Conservation (phyloP, 1,140 invertebrate species). For the Eciton burchellii region DNA sequence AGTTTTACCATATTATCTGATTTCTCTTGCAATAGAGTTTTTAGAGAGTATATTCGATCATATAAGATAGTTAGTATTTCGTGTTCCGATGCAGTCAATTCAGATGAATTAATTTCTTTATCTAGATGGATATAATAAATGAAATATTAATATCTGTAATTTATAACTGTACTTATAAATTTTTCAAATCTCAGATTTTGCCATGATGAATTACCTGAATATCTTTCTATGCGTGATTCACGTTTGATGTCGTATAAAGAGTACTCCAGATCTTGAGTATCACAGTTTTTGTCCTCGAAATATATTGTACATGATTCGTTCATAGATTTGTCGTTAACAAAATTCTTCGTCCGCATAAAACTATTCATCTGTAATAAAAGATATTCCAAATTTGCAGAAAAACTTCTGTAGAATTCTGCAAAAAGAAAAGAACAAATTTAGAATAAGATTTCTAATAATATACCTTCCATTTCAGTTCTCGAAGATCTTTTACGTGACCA, state of each 20-base stretch:
- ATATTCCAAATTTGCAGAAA: slow-evolving; percentile 42
- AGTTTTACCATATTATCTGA: slow-evolving; percentile 74
- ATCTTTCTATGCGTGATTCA: slow-evolving; percentile 12
- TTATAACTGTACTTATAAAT: slow-evolving; percentile 52
- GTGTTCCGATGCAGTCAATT: slow-evolving; percentile 70
- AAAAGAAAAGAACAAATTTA: neutral
- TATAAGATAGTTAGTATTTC: slow-evolving; percentile 58
- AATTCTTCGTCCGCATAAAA: slow-evolving; percentile 68
- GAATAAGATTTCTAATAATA: neutral
- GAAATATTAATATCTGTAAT: slow-evolving; percentile 74
- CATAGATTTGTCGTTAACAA: slow-evolving; percentile 68
- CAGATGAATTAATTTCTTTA: slow-evolving; percentile 71
- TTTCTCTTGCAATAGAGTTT: slow-evolving; percentile 74
- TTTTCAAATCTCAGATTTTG: slow-evolving; percentile 72
- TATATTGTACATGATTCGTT: slow-evolving; percentile 45
- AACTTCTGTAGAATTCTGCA: neutral
- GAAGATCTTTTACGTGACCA: slow-evolving; percentile 64
- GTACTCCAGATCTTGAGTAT: slow-evolving; percentile 26
- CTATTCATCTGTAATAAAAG: slow-evolving; percentile 69
- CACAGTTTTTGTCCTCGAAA: slow-evolving; percentile 30
- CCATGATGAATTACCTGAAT: slow-evolving; percentile 22
- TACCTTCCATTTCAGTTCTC: slow-evolving; percentile 76
- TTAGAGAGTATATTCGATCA: slow-evolving; percentile 71
- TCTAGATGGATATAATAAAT: slow-evolving; percentile 33
- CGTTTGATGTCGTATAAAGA: neutral